Evolutionary conservation across 2,113 vertebrate genomes (phyloP), one percentile per base, ranked within the genome.

Genomic region (Coturnix japonica): DNA sequence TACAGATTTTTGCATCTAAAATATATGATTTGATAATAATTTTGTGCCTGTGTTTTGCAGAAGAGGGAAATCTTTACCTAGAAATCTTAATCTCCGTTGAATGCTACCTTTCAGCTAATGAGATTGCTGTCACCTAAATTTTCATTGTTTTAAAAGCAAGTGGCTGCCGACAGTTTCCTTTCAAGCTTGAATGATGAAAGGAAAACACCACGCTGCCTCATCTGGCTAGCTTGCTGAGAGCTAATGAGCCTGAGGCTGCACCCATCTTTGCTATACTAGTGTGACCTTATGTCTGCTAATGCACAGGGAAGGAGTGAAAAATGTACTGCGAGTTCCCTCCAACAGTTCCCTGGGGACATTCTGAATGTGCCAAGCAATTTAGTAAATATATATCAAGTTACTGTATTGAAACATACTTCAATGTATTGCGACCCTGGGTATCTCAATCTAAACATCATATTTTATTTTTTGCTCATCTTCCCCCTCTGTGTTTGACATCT

Each of bases 141-240:
- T 98, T 97, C 97, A 98, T 98, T 98, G 97, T 98, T 98, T 97
- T 97, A 98, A 97, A 96, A 98, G 97, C 97, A 97, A 97, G 97
- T 96, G 97, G 95, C 96, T 97, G 97, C 97, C 95, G 96, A 98
- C 98, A 98, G 97, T 97, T 98, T 98, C 92, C 97, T 98, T 98
- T 98, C 98, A 98, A 97, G 98, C 97, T 97, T 98, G 98, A 98
- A 97, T 98, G 98, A 98, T 98, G 97, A 98, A 98, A 98, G 96
- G 94, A 96, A 98, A 98, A 97, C 97, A 97, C 95, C 97, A 96
- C 61, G 56, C 87, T 81, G 97, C 95, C 97, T 98, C 97, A 97
- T 98, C 97, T 98, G 97, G 97, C 96, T 96, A 91, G 96, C 98
- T 97, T 96, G 97, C 98, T 97, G 97, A 44, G 96, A 98, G 97